Percentiles rank a stretch among this genome's conserved stretches.
Evolutionary conservation across 2,888 invertebrate species (phyloP).

Genomic region (Eupeodes latifasciatus): DNA sequence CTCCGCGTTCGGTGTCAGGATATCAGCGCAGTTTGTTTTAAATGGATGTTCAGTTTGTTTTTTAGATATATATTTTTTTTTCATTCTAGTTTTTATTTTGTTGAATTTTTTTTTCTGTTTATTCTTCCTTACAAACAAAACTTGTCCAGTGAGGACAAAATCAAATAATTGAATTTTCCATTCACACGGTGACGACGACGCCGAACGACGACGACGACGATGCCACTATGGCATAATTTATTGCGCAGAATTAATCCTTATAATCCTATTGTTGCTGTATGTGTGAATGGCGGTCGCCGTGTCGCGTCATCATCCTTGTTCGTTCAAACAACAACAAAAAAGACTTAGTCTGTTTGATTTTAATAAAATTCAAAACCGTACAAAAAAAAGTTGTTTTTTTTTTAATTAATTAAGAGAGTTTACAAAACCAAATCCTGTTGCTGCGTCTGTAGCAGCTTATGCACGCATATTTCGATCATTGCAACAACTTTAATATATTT

Average conservation of each 20-base stretch:
- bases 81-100: conserved; percentile 18
- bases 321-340: not conserved
- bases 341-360: conserved; percentile 31
- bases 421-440: conserved; percentile 54
- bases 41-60: conserved; percentile 67
- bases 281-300: not conserved
- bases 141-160: conserved; percentile 66
- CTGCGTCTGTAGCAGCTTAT: conserved; percentile 6
- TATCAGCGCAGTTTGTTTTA: conserved; percentile 76
- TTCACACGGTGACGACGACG: conserved; percentile 47
- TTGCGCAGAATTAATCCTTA: conserved; percentile 73
- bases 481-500: too few species aligned
- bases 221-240: conserved; percentile 68
- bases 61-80: not conserved
- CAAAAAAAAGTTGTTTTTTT: not conserved
- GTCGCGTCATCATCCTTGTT: conserved; percentile 12
- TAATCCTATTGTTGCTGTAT: conserved; percentile 61
- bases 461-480: too few species aligned
- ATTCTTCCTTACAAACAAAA: conserved; percentile 37
- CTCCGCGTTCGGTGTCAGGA: conserved; percentile 76
- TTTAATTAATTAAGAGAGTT: not conserved
- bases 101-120: not conserved
- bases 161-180: conserved; percentile 75
- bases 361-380: conserved; percentile 62
- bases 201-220: conserved; percentile 31